Conservation (phyloP, 2,113 vertebrate species). For the Oncorhynchus clarkii region DNA sequence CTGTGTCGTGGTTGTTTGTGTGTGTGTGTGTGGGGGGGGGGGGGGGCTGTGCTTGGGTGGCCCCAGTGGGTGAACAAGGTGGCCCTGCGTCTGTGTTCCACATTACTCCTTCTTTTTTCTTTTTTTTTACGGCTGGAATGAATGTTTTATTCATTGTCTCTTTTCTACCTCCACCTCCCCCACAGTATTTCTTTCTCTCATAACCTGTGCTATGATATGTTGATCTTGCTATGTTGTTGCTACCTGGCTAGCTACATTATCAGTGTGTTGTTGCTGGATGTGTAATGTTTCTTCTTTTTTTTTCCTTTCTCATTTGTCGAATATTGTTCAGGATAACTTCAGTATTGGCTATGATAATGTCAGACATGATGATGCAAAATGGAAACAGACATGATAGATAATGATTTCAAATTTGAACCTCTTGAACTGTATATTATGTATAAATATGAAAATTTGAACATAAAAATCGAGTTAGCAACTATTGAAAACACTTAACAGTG, state of each 20-base stretch:
- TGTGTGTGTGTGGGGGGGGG: neutral
- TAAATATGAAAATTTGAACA: no score
- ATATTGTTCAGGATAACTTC: slow-evolving; percentile 92
- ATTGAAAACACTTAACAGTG: neutral
- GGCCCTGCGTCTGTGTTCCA: slow-evolving; percentile 83
- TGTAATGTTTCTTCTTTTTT: slow-evolving; percentile 30
- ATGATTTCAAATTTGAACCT: neutral
- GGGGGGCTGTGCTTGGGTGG: slow-evolving; percentile 77
- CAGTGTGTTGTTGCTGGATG: slow-evolving; percentile 17
- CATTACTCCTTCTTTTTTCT: slow-evolving; percentile 68
- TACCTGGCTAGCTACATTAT: slow-evolving; percentile 36
- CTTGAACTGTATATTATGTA: neutral
- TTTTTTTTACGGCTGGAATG: slow-evolving; percentile 51
- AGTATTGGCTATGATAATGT: slow-evolving; percentile 42
- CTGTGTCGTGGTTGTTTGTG: slow-evolving; percentile 72
- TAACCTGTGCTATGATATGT: slow-evolving; percentile 68
- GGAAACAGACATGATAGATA: neutral
- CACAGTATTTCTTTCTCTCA: slow-evolving; percentile 71
- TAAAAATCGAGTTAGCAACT: neutral
- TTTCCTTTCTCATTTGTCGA: slow-evolving; percentile 47
- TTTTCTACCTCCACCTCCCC: slow-evolving; percentile 65
- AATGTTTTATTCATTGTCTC: slow-evolving; percentile 71
- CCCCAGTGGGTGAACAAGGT: slow-evolving; percentile 82
- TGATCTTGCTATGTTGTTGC: slow-evolving; percentile 57
- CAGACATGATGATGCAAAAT: slow-evolving; percentile 22